phyloP scores from a whole-genome alignment of 2,797 vertebrate genomes.

The Acestrorhynchus altus region DNA sequence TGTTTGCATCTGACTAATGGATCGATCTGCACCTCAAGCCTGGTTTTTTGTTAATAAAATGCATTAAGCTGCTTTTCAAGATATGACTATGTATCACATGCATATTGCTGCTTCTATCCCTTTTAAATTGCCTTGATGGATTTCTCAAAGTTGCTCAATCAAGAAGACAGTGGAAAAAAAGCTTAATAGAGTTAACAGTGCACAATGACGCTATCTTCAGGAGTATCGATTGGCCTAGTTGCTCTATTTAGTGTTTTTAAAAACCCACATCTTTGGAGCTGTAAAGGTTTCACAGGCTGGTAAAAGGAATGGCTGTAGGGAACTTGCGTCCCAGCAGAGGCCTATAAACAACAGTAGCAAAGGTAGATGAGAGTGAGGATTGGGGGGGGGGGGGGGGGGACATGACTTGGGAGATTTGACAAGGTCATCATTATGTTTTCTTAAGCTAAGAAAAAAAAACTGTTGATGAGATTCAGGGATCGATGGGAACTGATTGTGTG shows the following conservation, averaged over 20 bases:
- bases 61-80: neutral
- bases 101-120: neutral
- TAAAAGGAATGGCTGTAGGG: conserved; percentile 1
- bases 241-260: conserved; percentile 44
- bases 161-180: conserved; percentile 22
- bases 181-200: conserved; percentile 36
- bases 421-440: conserved; percentile 10
- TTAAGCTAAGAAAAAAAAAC: conserved; percentile 25
- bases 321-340: conserved; percentile 4
- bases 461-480: conserved; percentile 40
- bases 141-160: conserved; percentile 35
- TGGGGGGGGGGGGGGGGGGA: no score
- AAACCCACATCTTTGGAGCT: conserved; percentile 35
- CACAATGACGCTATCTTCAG: conserved; percentile 16
- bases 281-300: conserved; percentile 36
- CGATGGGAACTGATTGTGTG: conserved; percentile 31
- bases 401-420: conserved; percentile 19
- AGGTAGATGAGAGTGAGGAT: neutral
- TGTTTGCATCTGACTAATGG: neutral
- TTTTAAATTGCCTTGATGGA: neutral
- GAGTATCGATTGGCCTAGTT: conserved; percentile 30
- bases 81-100: neutral
- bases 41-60: conserved; percentile 26
- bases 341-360: neutral
- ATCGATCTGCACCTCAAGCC: conserved; percentile 21